Evolutionary conservation across 2,113 vertebrate genomes (phyloP).

Genomic region (Malaclemys terrapin): DNA sequence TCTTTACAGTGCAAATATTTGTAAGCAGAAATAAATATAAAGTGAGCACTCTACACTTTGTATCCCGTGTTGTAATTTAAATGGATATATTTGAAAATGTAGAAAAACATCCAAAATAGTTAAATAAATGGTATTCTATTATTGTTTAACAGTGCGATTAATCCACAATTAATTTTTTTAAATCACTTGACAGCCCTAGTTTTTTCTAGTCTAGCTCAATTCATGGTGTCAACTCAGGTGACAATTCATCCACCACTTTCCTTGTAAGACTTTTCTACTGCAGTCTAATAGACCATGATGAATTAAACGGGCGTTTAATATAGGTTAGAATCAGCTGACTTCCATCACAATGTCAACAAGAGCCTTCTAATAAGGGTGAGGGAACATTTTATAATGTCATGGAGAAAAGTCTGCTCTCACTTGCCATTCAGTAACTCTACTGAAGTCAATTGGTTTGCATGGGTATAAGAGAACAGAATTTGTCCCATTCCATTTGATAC

Average conservation of each 20-base stretch:
- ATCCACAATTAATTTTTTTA: too few relatives aligned
- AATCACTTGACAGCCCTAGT: background rate
- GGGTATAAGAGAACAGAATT: background rate
- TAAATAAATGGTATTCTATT: too few relatives aligned
- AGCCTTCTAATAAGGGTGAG: background rate
- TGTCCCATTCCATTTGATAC: background rate
- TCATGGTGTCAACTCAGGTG: background rate
- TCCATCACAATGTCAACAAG: background rate
- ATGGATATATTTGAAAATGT: too few relatives aligned
- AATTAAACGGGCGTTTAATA: background rate
- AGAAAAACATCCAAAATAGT: too few relatives aligned
- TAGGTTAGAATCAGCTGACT: background rate
- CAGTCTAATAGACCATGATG: background rate
- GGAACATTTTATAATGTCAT: background rate
- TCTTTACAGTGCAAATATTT: too few relatives aligned
- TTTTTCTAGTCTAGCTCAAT: background rate
- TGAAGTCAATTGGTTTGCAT: background rate
- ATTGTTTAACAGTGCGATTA: too few relatives aligned
- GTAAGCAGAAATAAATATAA: too few relatives aligned
- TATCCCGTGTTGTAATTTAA: too few relatives aligned
- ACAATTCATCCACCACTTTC: background rate
- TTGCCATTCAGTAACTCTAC: background rate
- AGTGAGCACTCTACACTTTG: too few relatives aligned
- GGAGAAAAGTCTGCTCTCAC: background rate
- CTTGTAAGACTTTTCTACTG: background rate